Base-by-base conservation (phyloP, 2,797 vertebrate species). In the Clarias platycephalus region DNA sequence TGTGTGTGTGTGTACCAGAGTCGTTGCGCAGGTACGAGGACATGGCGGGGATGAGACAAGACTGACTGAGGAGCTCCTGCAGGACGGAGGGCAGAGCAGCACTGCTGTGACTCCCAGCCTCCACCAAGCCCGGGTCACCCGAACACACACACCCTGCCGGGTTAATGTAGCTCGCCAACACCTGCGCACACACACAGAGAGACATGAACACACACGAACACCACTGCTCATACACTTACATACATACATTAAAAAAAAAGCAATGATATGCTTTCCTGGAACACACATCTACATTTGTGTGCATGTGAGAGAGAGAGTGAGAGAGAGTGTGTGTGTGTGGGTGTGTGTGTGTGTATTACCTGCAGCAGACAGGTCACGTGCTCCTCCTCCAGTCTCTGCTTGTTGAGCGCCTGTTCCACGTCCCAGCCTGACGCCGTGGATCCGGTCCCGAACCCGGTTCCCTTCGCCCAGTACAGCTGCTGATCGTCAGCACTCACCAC, bases 361-460 rank as follows among this genome's bases (percentile, higher is more conserved):
- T 99, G 97, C 72, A 99, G 92, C n/a, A 99, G 95, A 92, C 98
- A 99, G 71, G 98, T 99, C 80, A 99, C 98, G 0, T 99, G 98
- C 74, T 99, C 98, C 88, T 99, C 98, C 89, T 99, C 98, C 18
- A 99, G 93, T 28, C 98, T 94, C 89, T 99, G 98, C 77, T 99
- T 99, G 86, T 97, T 99, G 81, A 99, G 96, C 37, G 98, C 98
- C 93, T 99, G 98, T 78, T 99, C 98, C 53, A 99, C 98, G 83
- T 99, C 98, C 98, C 98, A 99, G 57, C 98, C 98, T 1, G 98
- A 99, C 8, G 97, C 98, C n/a, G 98, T 99, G 76, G 98, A 99
- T 68, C 98, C 98, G 2, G 98, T 99, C n/a, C 98, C 98, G 90
- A 99, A 99, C 66, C 98, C 98, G 18, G 98, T 99, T 72, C 98